Base-by-base conservation (phyloP, 2,113 vertebrate genomes). In the Heloderma charlesbogerti region DNA sequence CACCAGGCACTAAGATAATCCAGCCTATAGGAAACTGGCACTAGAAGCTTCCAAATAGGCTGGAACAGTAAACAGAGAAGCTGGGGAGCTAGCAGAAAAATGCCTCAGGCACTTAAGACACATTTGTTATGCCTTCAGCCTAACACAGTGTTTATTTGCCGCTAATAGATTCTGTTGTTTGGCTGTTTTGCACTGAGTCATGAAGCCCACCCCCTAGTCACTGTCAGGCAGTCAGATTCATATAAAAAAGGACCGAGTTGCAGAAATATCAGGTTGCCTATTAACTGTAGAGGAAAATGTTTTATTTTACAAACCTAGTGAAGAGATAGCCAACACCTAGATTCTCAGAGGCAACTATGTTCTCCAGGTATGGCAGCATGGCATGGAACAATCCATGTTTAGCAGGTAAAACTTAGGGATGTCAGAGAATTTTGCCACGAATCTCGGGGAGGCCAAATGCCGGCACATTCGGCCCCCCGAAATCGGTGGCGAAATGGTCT, bases 91-190 rank as follows among this genome's bases (percentile, higher is more conserved):
- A 57, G 83, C 81, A 89, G 43, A 88, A 74, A 93, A 91, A 2
- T 67, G 16, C 63, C 48, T 90, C 66, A 84, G 7, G 34, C 60
- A 2, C 60, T 89, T 34, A 80, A 85, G 22, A n/a, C 31, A 31
- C 1, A 91, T 66, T 89, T 79, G 25, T 15, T 4, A 1, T n/a
- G 22, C 1, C 37, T 80, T 89, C 25, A 88, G 67, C 48, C 84
- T 88, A 2, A 85, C 37, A 78, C 0, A 71, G 40, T 1, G 6
- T 3, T 90, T 84, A 0, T 90, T 88, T 77, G 40, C 69, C 37
- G 40, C 72, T 94, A 79, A 88, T 69, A 89, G 77, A 57, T 90
- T 88, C n/a, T 74, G 0, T 0, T 0, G 83, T 92, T 89, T 77
- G 63, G 63, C 34, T 63, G 63, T n/a, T 87, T 93, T 89, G 0